Evolutionary conservation across 2,113 vertebrate species (phyloP).

Genomic region (Phaethornis superciliosus): DNA sequence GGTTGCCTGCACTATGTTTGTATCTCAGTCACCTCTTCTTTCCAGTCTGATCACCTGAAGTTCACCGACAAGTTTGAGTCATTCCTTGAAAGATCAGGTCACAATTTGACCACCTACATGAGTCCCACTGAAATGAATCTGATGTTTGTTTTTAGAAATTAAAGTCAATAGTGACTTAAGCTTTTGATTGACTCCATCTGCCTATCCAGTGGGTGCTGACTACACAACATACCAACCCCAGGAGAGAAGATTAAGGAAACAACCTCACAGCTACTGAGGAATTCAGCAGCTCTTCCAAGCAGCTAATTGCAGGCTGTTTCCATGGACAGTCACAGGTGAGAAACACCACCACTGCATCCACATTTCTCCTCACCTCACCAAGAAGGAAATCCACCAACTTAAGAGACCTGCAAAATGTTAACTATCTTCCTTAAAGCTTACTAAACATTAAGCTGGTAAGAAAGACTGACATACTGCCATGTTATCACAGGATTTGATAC

Average conservation of each 20-base stretch:
- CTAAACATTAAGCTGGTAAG: neutral
- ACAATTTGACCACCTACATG: neutral
- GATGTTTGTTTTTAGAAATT: neutral
- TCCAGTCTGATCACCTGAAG: neutral
- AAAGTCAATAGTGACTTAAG: neutral
- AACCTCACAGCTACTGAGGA: neutral
- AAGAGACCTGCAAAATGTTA: neutral
- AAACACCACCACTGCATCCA: rapidly evolving
- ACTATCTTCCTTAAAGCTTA: neutral
- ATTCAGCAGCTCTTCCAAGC: neutral
- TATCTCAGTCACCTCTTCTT: neutral
- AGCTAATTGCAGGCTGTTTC: neutral
- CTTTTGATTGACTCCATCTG: neutral
- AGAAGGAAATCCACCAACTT: neutral
- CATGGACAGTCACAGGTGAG: neutral
- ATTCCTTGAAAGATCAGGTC: neutral
- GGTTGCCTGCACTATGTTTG: neutral
- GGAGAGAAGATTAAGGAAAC: neutral
- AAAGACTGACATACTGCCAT: neutral
- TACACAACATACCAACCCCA: neutral
- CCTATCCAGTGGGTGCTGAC: rapidly evolving
- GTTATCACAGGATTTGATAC: neutral
- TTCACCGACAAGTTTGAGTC: neutral
- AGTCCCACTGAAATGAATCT: neutral
- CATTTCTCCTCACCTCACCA: neutral